Percentiles rank a stretch among this genome's conserved stretches.
Conservation (phyloP, 2,113 vertebrate genomes). For the Hepsetus odoe region DNA sequence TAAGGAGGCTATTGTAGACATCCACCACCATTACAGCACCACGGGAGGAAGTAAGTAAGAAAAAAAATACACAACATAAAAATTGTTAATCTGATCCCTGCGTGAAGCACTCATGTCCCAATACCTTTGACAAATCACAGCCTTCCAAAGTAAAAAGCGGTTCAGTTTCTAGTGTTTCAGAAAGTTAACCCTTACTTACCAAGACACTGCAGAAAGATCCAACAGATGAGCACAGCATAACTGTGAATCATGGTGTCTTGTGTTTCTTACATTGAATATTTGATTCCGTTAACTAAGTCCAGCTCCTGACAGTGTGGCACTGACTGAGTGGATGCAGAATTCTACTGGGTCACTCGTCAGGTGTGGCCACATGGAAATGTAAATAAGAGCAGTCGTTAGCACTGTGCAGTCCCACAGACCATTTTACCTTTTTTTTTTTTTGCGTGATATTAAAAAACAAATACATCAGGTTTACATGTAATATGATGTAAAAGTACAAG, state of each 20-base stretch:
- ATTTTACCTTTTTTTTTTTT: neutral
- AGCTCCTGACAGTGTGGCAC: neutral
- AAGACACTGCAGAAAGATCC: conserved; percentile 39
- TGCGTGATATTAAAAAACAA: neutral
- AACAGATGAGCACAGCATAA: neutral
- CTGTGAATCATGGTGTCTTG: conserved; percentile 25
- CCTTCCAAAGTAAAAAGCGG: neutral
- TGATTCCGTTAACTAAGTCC: conserved; percentile 3
- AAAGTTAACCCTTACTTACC: conserved; percentile 39
- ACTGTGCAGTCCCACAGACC: neutral
- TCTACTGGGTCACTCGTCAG: conserved; percentile 11
- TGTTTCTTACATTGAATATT: conserved; percentile 15
- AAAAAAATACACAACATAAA: too few relatives aligned
- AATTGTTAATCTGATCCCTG: too few relatives aligned
- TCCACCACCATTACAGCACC: too few relatives aligned
- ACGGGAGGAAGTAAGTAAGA: too few relatives aligned
- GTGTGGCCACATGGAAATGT: conserved; percentile 1
- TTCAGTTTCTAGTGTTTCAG: neutral
- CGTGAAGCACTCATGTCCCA: too few relatives aligned
- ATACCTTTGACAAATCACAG: neutral
- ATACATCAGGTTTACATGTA: neutral
- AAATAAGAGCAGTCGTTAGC: neutral
- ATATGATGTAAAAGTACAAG: neutral
- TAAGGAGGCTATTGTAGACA: too few relatives aligned
- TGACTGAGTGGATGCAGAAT: conserved; percentile 22